Evolutionary conservation across 2,797 vertebrate genomes (phyloP), one percentile per base, ranked within the genome.

Genomic region (Malurus leucopterus): DNA sequence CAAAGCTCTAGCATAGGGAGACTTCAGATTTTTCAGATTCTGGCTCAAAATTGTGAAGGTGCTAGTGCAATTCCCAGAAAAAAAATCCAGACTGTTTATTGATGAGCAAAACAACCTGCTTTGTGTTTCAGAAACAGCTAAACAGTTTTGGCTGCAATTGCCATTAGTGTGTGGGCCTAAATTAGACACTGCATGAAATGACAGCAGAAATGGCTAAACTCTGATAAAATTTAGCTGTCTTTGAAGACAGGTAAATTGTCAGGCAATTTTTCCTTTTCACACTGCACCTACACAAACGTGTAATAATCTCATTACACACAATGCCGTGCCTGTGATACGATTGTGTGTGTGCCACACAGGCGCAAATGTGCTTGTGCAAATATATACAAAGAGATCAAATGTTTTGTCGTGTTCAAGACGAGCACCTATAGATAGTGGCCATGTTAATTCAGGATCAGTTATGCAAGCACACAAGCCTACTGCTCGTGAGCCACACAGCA

Each of bases 11-110:
- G 5, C 23, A 88, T 2, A 44, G 74, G 57, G 61, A 81, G 57
- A 58, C 54, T 82, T 84, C 21, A 70, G 34, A 46, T 70, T 84
- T 94, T 93, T 92, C 59, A 88, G 71, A 26, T 51, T 73, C 41
- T 68, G 58, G 30, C 59, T 93, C 89, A 77, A 79, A 68, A 88
- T 46, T 46, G 49, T 55, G 41, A 55, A 58, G 40, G 50, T 59
- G 65, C 47, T 91, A 93, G 58, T 92, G 84, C 54, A 85, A 90
- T 93, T 76, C 58, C 38, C 47, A 73, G 63, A 72, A 64, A 86
- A 86, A 36, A 82, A n/a, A 81, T 38, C 38, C 71, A 63, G 38
- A 54, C 30, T 67, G 38, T 77, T 92, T 76, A 41, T 22, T 71
- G 62, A 65, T 26, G 64, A 67, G 68, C 30, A 70, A 90, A 89